Evolutionary conservation across 2,888 invertebrate species (phyloP).

Genomic region (Anthophora plumipes): DNA sequence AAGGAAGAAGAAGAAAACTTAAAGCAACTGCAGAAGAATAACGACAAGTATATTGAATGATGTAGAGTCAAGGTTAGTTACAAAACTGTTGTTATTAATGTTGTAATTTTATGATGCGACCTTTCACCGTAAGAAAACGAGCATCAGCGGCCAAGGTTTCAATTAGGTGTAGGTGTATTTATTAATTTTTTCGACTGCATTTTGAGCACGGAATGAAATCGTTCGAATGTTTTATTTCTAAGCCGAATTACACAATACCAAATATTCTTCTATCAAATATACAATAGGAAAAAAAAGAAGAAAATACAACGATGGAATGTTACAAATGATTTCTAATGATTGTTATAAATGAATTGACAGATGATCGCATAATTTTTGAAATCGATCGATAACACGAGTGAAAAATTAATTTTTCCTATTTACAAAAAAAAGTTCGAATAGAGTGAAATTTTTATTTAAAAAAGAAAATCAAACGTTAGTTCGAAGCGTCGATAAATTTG

Average conservation of each 20-base stretch:
- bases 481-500: too few relatives aligned
- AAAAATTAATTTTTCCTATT: neutral
- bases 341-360: neutral
- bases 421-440: neutral
- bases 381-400: neutral
- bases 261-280: neutral
- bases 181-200: neutral
- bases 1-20: conserved; percentile 1
- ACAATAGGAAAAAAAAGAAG: neutral
- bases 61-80: conserved; percentile 39
- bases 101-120: conserved; percentile 24
- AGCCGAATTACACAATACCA: too few relatives aligned
- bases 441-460: neutral
- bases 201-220: too few relatives aligned
- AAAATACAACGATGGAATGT: too few relatives aligned
- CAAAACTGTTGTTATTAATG: conserved; percentile 44
- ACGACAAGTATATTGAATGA: neutral
- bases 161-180: conserved; percentile 15
- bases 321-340: neutral
- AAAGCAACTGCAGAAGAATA: neutral
- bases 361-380: neutral
- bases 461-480: neutral
- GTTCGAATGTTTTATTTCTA: too few relatives aligned
- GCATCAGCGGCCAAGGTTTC: neutral
- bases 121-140: neutral